A percentile compares a stretch with the other conserved stretches of the same genome.
phyloP scores from a whole-genome alignment of 2,888 invertebrate genomes.

The Salticus scenicus region DNA sequence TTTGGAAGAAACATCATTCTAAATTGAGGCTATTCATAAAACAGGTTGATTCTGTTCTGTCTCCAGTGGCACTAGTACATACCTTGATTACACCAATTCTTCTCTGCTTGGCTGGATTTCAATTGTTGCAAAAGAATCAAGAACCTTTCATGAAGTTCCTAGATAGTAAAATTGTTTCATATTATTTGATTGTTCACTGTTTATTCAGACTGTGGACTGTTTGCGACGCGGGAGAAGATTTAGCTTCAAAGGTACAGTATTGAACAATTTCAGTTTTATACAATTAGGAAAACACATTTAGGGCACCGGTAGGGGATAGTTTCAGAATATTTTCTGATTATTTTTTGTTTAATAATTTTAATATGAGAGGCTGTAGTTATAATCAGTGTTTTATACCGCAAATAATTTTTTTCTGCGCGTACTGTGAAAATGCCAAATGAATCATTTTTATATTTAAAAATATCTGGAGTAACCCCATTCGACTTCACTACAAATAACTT shows the following conservation, averaged over 20 bases:
- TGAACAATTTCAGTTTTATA: background rate
- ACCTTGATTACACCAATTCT: constrained; percentile 7
- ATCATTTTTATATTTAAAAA: too few species aligned
- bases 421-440: too few species aligned
- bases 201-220: background rate
- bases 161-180: constrained; percentile 10
- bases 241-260: background rate
- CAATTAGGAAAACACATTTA: background rate
- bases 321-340: background rate
- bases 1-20: background rate
- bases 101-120: constrained; percentile 23
- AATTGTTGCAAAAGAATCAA: constrained; percentile 29
- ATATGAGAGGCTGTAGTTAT: too few species aligned
- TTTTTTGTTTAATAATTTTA: background rate
- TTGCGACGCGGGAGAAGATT: constrained; percentile 11
- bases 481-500: too few species aligned
- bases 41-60: background rate
- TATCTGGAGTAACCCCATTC: too few species aligned
- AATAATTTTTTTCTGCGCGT: too few species aligned
- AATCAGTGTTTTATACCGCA: too few species aligned
- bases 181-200: constrained; percentile 8
- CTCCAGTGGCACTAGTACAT: background rate
- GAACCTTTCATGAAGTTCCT: constrained; percentile 14
- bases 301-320: background rate
- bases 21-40: background rate